Evolutionary conservation across 2,113 vertebrate species (phyloP).

Genomic region (mouse (Mus musculus)): DNA sequence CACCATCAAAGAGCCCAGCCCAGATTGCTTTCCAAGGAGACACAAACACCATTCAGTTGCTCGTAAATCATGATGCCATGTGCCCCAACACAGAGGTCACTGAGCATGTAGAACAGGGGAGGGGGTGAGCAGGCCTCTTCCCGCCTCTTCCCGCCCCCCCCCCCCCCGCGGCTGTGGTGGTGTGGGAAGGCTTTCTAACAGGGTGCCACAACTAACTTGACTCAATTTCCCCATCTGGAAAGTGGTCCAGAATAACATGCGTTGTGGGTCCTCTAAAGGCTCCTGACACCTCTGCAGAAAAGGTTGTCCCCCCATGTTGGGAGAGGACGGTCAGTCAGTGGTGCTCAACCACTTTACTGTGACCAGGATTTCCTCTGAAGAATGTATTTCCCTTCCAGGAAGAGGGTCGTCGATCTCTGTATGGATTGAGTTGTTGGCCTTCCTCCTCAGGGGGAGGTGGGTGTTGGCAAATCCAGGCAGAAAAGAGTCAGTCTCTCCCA

Average conservation of each 20-base stretch:
- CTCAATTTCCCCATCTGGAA: neutral
- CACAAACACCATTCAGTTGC: constrained; percentile 32
- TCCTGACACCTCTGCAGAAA: constrained; percentile 44
- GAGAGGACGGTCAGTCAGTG: constrained; percentile 23
- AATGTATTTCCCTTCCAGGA: neutral
- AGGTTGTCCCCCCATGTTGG: fast-evolving
- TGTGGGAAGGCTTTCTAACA: neutral
- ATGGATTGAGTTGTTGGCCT: neutral
- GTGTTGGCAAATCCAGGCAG: neutral
- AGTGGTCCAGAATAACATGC: fast-evolving
- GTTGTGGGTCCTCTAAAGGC: neutral
- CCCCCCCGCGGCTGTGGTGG: fast-evolving
- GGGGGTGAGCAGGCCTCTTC: neutral
- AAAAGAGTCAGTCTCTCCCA: neutral
- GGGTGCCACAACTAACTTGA: neutral
- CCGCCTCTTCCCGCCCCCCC: neutral
- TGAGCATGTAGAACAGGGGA: neutral
- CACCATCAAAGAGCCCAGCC: constrained; percentile 54
- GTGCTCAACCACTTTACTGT: neutral
- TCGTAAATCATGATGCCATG: constrained; percentile 53
- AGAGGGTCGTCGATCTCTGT: neutral
- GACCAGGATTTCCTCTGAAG: constrained; percentile 46
- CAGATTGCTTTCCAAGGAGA: constrained; percentile 77
- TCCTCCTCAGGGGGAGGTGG: neutral
- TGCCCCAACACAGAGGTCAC: constrained; percentile 7